Conservation (phyloP, 1,140 invertebrate genomes). For the Ridgeia piscesae region DNA sequence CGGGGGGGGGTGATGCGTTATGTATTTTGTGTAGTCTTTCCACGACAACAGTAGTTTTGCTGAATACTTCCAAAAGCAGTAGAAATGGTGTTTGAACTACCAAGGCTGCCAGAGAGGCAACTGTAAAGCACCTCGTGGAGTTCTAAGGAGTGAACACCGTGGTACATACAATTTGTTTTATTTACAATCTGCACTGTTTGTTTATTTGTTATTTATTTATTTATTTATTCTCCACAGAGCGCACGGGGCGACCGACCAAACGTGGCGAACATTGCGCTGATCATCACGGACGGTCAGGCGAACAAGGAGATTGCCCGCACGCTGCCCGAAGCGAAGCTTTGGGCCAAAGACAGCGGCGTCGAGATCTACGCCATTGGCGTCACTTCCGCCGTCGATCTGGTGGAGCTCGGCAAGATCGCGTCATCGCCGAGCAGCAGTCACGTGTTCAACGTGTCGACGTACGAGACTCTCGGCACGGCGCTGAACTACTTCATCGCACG, state of each 20-base stretch:
- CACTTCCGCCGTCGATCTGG: not conserved
- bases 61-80: no score
- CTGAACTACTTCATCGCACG: not conserved
- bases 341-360: conserved; percentile 12
- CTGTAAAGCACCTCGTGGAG: no score
- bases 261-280: conserved; percentile 34
- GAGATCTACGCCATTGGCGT: conserved; percentile 22
- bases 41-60: no score
- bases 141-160: no score
- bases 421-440: conserved; percentile 7
- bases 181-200: no score
- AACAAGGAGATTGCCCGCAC: conserved; percentile 23
- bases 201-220: no score
- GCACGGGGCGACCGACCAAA: conserved; percentile 27
- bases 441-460: not conserved
- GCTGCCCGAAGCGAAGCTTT: conserved; percentile 19
- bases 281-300: conserved; percentile 38
- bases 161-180: no score
- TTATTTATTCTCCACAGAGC: not conserved
- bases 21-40: no score
- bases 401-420: not conserved
- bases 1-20: no score
- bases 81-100: no score
- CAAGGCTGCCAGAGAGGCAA: no score
- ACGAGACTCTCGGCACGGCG: not conserved